Percentiles rank a stretch among this genome's conserved stretches.
phyloP scores from a whole-genome alignment of 2,797 vertebrate genomes.

The Triplophysa bombifrons region DNA sequence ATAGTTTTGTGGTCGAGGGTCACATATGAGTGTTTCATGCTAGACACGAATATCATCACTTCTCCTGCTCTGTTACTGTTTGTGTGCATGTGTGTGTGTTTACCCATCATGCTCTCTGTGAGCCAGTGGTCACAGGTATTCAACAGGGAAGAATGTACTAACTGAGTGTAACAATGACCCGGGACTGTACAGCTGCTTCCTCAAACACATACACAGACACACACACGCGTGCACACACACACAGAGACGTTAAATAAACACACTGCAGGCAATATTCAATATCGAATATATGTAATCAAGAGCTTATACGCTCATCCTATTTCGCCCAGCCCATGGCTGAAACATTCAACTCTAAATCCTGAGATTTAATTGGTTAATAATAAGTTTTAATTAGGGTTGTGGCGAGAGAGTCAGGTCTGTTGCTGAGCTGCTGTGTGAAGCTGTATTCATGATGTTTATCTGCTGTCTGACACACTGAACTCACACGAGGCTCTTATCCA shows the following conservation, averaged over 20 bases:
- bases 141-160: neutral
- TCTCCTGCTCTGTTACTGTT: neutral
- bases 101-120: neutral
- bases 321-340: neutral
- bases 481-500: neutral
- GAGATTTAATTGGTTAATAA: slow-evolving; percentile 1
- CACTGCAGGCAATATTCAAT: slow-evolving; percentile 4
- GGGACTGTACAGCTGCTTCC: neutral
- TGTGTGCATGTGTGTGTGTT: slow-evolving; percentile 11
- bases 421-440: neutral
- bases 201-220: neutral
- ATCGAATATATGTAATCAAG: slow-evolving; percentile 3
- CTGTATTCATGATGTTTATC: slow-evolving; percentile 15
- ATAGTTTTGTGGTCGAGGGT: no score
- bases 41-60: no score
- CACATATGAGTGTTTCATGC: no score
- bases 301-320: neutral
- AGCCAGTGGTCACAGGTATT: slow-evolving; percentile 23
- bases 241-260: neutral
- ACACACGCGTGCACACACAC: neutral
- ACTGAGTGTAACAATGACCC: slow-evolving; percentile 11
- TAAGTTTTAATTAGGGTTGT: slow-evolving; percentile 3
- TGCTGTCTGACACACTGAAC: slow-evolving; percentile 18
- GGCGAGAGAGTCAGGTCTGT: neutral
- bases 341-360: slow-evolving; percentile 2